Conservation (phyloP, 2,797 vertebrate genomes). For the Triplophysa yarkandensis region DNA sequence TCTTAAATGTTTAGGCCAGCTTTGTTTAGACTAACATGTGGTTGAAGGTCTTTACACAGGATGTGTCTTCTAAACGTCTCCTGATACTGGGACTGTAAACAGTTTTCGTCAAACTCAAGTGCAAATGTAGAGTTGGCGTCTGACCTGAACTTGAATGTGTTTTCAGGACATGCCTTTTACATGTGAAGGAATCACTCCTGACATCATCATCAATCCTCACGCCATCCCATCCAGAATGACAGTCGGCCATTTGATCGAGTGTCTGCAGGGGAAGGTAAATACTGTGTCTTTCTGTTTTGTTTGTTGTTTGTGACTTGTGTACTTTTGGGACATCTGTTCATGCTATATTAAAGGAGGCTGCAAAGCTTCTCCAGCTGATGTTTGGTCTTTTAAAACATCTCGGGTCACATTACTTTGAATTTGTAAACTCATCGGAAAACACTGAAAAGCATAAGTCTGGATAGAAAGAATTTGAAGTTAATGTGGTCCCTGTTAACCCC, state of each 20-base stretch:
- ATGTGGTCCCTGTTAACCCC: too few species aligned
- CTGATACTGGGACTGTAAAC: constrained; percentile 28
- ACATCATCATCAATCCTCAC: constrained; percentile 99
- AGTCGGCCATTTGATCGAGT: constrained; percentile 98
- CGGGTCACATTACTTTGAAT: neutral
- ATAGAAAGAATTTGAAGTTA: too few species aligned
- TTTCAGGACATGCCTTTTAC: constrained; percentile 97
- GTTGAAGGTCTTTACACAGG: neutral
- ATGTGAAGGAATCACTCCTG: constrained; percentile 96
- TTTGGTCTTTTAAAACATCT: neutral
- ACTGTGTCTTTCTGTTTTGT: neutral
- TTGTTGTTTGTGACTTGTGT: constrained; percentile 2
- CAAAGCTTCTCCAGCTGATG: neutral
- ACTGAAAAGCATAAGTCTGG: neutral
- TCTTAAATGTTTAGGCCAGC: neutral
- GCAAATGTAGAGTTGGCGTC: neutral
- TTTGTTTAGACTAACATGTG: constrained; percentile 17
- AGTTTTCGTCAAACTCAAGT: neutral
- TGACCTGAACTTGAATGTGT: constrained; percentile 7
- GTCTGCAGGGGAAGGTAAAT: constrained; percentile 94
- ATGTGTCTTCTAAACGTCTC: constrained; percentile 10
- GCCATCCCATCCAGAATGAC: constrained; percentile 99
- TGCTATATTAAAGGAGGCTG: neutral
- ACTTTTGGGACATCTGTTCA: neutral
- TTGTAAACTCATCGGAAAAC: neutral